Evolutionary conservation across 2,113 vertebrate species (phyloP).

Genomic region (Chloroceryle aenea): DNA sequence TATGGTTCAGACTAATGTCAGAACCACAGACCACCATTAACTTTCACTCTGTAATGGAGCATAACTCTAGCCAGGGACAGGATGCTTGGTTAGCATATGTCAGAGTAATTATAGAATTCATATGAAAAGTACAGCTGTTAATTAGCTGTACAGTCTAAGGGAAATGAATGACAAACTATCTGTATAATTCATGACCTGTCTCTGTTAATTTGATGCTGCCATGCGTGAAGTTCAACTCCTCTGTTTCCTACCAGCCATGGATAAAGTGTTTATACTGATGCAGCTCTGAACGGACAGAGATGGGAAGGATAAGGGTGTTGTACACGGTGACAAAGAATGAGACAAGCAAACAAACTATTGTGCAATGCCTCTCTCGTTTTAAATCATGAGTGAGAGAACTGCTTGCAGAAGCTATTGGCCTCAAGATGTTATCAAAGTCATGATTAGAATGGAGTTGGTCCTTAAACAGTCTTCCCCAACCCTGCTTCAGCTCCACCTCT

Average conservation of each 20-base stretch:
- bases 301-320: background rate
- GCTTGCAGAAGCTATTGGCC: background rate
- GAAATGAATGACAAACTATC: conserved; percentile 46
- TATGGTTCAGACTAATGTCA: conserved; percentile 16
- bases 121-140: conserved; percentile 21
- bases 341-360: background rate
- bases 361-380: background rate
- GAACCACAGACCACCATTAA: background rate
- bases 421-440: background rate
- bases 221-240: conserved; percentile 35
- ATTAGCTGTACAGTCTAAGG: conserved; percentile 33
- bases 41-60: background rate
- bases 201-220: conserved; percentile 46
- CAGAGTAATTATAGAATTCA: conserved; percentile 46
- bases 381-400: background rate
- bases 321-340: background rate
- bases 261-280: background rate
- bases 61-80: background rate
- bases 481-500: background rate
- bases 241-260: background rate
- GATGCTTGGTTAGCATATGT: conserved; percentile 49
- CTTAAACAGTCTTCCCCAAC: background rate
- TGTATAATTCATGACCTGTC: conserved; percentile 41
- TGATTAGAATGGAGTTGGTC: background rate
- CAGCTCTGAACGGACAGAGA: background rate